These are phyloP conservation scores for Channa striata DNA, from an alignment of 2,797 vertebrate genomes.

Conservation along the genomic window DNA sequence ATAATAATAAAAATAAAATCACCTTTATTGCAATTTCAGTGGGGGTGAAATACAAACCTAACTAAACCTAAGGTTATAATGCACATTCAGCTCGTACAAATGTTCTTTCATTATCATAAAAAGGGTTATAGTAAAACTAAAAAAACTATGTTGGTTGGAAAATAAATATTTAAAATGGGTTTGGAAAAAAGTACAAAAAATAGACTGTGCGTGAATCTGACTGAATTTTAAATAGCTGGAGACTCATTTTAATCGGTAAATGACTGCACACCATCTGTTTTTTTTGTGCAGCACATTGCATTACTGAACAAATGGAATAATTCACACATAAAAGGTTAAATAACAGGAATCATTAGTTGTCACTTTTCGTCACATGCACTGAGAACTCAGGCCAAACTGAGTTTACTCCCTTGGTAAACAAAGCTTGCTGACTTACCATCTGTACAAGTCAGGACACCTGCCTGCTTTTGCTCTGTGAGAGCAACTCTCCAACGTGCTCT, in stretches of 20 bases:
- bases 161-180: too few relatives aligned
- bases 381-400: not conserved
- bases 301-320: not conserved
- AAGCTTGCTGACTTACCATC: slow-evolving; percentile 80
- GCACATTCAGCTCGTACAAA: too few relatives aligned
- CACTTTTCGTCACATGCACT: not conserved
- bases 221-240: slow-evolving; percentile 15
- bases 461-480: slow-evolving; percentile 81
- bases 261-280: slow-evolving; percentile 1
- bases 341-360: slow-evolving; percentile 1
- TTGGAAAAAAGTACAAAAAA: too few relatives aligned
- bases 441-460: slow-evolving; percentile 70
- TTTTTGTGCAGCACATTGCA: not conserved
- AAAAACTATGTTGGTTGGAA: too few relatives aligned
- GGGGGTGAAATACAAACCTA: too few relatives aligned
- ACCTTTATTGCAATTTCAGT: too few relatives aligned
- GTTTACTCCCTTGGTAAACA: slow-evolving; percentile 12
- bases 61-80: too few relatives aligned
- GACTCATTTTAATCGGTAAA: slow-evolving; percentile 15
- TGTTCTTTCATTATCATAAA: too few relatives aligned
- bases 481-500: slow-evolving; percentile 92
- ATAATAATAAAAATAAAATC: too few relatives aligned
- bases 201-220: not conserved
- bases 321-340: slow-evolving; percentile 4
- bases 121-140: too few relatives aligned